Base-by-base conservation (phyloP, 30 jellyfish, hydroid and myxozoan genomes). In the Hydractinia symbiolongicarpus region DNA sequence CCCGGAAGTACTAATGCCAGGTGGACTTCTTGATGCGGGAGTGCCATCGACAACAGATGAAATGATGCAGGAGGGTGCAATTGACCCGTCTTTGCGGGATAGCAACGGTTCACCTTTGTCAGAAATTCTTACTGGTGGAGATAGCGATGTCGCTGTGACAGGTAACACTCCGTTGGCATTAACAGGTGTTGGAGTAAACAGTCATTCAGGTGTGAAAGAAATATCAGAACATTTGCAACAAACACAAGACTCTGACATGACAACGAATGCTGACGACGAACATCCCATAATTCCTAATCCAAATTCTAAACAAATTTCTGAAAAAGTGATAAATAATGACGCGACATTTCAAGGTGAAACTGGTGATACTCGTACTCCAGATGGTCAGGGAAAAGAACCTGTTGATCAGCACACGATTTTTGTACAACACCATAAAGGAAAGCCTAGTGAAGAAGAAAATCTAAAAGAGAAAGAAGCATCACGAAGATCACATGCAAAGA, bases 201-300 rank as follows among this genome's bases (percentile, higher is more conserved):
- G 74, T 13, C 74, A 64, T 64, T 64, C 74, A 64, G 74, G 74
- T 64, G 74, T 64, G 19, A 64, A 64, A 13, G 74, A 64, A 64
- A n/a, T 64, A n/a, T 44, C 74, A n/a, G 74, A 64, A 51, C 40
- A 44, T n/a, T 44, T 51, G 7, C 40, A 64, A n/a, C 74, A n/a
- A n/a, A 51, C 74, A 13, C 6, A 64, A 64, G 74, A 44, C 40
- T n/a, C 19, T 64, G 44, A 30, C 44, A 30, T 30, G 44, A 64
- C 74, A n/a, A n/a, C n/a, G n/a, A 44, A 64, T n/a, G 74, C 40
- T 6, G 74, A 64, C 17, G 74, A 64, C 9, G 40, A 4, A n/a
- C 19, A n/a, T 64, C 74, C 74, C 9, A 13, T 64, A 0, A 64
- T n/a, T 64, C 4, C 19, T n/a, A 44, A 64, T 44, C 74, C 74